Base-by-base conservation (phyloP, 2,797 vertebrate genomes). In the Acanthurus leucopareius region DNA sequence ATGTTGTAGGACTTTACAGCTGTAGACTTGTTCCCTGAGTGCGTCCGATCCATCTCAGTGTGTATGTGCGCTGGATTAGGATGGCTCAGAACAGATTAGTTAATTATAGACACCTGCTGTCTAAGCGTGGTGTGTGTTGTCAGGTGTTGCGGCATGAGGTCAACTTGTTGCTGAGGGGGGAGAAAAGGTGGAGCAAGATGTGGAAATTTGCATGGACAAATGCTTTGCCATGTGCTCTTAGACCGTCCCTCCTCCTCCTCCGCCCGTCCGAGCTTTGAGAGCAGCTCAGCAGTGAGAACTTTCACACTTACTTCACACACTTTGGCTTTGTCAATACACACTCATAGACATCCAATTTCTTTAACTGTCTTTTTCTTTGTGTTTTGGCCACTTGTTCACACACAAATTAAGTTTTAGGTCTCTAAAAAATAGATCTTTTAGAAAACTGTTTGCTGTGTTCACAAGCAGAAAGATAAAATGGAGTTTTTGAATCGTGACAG, bases 91-190 rank as follows among this genome's bases (percentile, higher is more conserved):
- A 94, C 93, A 95, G 95, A 95, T 96, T 95, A 96, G 94, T 84
- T 96, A 95, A 95, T 96, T 95, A 95, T 96, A 95, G 95, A 92
- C 90, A 93, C 92, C 88, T 91, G 90, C 93, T 90, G 92, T 93
- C 92, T 94, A 93, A 94, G 93, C 90, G 79, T 90, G 88, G 87
- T 68, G 85, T 89, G 88, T 86, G 85, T 91, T 92, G 93, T 95
- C 95, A 95, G 93, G 94, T 95, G 95, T 92, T 94, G 90, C 75
- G 74, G 87, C 92, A 92, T 90, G 92, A 95, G 92, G 91, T 71
- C 69, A 81, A 77, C 82, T 73, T 11, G 78, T 40, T 78, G 86
- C 84, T 54, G 66, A 62, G 25, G 25, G 75, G 77, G 66, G 32
- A 70, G 60, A 71, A 52, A 68, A 77, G 86, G 89, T 7, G 71